Evolutionary conservation across 1,140 invertebrate genomes (phyloP).

Genomic region (Hypsibius dujardini): DNA sequence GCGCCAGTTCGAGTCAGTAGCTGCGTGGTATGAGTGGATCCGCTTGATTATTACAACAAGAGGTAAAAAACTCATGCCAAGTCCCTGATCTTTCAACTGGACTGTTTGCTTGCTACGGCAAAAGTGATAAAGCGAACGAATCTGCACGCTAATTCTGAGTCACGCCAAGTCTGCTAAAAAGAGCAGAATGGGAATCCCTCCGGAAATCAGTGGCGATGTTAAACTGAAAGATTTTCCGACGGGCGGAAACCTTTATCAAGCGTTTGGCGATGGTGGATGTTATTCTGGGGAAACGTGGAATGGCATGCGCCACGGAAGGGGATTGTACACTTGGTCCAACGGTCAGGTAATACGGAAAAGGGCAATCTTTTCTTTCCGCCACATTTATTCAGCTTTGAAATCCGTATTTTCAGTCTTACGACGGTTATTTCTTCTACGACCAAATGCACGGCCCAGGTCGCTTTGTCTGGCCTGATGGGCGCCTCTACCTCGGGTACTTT

Average conservation of each 20-base stretch:
- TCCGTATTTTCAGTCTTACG: not conserved
- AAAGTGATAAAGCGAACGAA: no score
- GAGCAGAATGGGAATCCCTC: no score
- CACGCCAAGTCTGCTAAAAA: no score
- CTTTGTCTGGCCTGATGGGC: not conserved
- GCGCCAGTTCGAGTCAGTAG: no score
- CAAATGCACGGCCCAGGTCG: not conserved
- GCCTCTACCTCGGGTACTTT: not conserved
- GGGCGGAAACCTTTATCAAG: not conserved
- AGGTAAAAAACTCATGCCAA: no score
- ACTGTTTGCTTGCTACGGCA: no score
- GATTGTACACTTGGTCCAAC: not conserved
- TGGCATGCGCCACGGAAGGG: not conserved
- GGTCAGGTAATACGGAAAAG: not conserved
- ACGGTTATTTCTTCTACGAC: slow-evolving; percentile 5
- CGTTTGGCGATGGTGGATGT: not conserved
- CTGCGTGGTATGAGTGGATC: no score
- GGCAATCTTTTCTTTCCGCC: not conserved
- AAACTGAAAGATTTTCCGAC: no score
- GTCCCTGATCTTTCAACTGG: no score
- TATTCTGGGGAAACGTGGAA: not conserved
- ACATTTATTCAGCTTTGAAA: not conserved
- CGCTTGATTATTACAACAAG: no score
- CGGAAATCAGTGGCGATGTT: no score
- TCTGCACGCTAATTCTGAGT: no score